Base-by-base conservation (phyloP, 2,113 vertebrate genomes). In the Planiliza haematocheilus region DNA sequence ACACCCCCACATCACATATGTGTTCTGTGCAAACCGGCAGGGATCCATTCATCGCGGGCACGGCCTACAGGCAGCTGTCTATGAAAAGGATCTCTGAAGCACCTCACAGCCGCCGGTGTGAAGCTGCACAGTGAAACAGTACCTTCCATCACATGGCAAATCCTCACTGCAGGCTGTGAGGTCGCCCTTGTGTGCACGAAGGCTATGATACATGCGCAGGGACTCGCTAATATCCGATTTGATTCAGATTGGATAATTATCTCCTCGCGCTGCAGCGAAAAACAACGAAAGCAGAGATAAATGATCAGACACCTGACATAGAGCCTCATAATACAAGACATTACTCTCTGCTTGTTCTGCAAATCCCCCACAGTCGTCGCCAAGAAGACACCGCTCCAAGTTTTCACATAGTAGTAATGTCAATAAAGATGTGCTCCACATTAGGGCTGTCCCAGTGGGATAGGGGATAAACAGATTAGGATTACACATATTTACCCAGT, bases 41-140 rank as follows among this genome's bases (percentile, higher is more conserved):
- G 63, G 61, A 83, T 70, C 73, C 82, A 86, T 88, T 86, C 83
- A 87, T 69, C 10, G 78, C 53, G 50, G 66, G 68, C 70, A 68
- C 48, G 73, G 78, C 72, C 73, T 79, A 49, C 55, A 34, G 87
- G 89, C 74, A 50, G 79, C 52, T 58, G 50, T 86, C 83, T 82
- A 70, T 89, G 83, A 90, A 84, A 90, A 87, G 81, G 77, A 82
- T 80, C 81, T 71, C 60, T 85, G 79, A 86, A 84, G 71, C 77
- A 74, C 81, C 73, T 80, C 80, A 81, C 66, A 20, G 70, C 64
- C 64, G 12, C 42, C 43, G 43, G 34, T 49, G 79, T 80, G 66
- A 71, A 83, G 88, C 77, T 78, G 85, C 88, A 59, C 10, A 4
- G 63, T 20, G 64, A 87, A 81, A 90, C 86, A 73, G 86, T 70